Conservation (phyloP, 2,797 vertebrate genomes). For the Choloepus didactylus region DNA sequence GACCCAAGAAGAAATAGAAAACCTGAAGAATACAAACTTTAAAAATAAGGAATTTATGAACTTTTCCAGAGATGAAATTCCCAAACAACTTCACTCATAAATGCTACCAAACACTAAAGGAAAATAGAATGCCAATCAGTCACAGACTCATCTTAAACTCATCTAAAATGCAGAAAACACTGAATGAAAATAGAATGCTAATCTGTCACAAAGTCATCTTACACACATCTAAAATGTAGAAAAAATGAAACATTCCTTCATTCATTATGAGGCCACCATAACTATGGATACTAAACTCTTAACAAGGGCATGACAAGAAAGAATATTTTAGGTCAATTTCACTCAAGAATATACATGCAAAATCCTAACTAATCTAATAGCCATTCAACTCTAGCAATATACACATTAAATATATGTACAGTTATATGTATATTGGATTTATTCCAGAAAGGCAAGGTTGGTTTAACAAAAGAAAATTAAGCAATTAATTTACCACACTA, state of each 20-base stretch:
- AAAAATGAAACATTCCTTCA: not conserved
- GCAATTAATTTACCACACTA: not conserved
- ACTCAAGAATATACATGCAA: not conserved
- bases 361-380: slow-evolving; percentile 25
- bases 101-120: not conserved
- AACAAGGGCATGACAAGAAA: not conserved
- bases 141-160: not conserved
- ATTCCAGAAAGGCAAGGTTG: slow-evolving; percentile 35
- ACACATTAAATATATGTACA: not conserved
- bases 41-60: not conserved
- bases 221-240: not conserved
- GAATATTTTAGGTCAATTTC: slow-evolving; percentile 12
- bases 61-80: not conserved
- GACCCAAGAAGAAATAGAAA: slow-evolving; percentile 19
- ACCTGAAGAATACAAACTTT: not conserved
- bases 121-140: slow-evolving; percentile 15
- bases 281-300: slow-evolving; percentile 6
- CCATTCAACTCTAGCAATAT: slow-evolving; percentile 26
- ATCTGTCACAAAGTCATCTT: slow-evolving; percentile 10
- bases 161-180: not conserved
- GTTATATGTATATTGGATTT: not conserved
- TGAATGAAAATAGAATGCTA: not conserved
- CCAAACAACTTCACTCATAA: slow-evolving; percentile 24
- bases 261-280: slow-evolving; percentile 35
- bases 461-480: not conserved